These are phyloP conservation scores for Hippopotamus amphibius DNA, from an alignment of 2,113 vertebrate genomes.

Conservation along the genomic window DNA sequence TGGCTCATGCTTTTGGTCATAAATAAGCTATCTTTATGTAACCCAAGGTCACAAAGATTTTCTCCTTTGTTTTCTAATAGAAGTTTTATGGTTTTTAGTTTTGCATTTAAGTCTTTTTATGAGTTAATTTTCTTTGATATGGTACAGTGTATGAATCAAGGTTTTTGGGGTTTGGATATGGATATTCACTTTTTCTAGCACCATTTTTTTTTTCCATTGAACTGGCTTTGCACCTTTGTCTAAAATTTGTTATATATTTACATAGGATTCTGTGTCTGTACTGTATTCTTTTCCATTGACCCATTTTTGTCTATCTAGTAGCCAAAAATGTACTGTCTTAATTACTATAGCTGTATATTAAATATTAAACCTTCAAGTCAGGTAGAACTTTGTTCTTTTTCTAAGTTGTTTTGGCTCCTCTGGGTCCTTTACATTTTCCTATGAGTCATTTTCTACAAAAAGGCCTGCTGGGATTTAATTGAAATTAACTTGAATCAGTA, in stretches of 20 bases:
- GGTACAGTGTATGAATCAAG: background rate
- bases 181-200: background rate
- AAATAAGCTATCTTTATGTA: background rate
- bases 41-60: background rate
- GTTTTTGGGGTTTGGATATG: background rate
- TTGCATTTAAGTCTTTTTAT: background rate
- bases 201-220: background rate
- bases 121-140: background rate
- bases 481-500: conserved; percentile 10
- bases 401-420: background rate
- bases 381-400: background rate
- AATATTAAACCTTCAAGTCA: background rate
- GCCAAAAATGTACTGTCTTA: background rate
- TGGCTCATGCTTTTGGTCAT: background rate
- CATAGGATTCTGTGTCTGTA: conserved; percentile 5
- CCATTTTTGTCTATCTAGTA: background rate
- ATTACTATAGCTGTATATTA: background rate
- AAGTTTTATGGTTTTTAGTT: background rate
- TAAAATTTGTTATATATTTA: background rate
- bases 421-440: background rate
- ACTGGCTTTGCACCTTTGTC: background rate
- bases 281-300: background rate
- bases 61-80: background rate
- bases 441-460: background rate
- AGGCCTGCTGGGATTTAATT: background rate